Evolutionary conservation across 2,113 vertebrate genomes (phyloP), one percentile per base, ranked within the genome.

Genomic region (Pollimyrus isidori): DNA sequence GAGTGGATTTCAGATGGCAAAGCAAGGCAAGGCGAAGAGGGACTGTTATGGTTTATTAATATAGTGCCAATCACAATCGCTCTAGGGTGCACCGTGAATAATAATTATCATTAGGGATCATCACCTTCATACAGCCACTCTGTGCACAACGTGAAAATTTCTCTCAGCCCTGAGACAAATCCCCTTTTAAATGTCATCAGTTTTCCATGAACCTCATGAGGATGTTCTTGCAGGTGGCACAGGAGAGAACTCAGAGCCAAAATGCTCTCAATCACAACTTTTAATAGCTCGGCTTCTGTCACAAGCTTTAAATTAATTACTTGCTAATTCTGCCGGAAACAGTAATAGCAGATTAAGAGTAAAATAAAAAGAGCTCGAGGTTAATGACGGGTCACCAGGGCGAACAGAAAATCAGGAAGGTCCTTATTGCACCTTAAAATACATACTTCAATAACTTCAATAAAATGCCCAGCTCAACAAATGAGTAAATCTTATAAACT

Each of bases 101-200:
- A 53, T 87, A 87, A 87, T 87, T 87, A 87, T 53, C 49, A 53
- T 52, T 87, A 53, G 26, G n/a, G 15, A 53, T 50, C 85, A 9
- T 87, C 48, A 87, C 85, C 50, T 53, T 87, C 50, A 30, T 26
- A 42, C 50, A 87, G 46, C n/a, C 49, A 53, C 10, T 35, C 26
- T 35, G n/a, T 53, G 50, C 50, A 87, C 15, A 53, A 30, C 4
- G 6, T 46, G 26, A 53, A 35, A 39, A 56, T 56, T 56, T 87
- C 50, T 53, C 48, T 53, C 30, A 53, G 10, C 50, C 49, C 2
- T 52, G n/a, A 87, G 49, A 87, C 85, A 56, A 53, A 53, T 53
- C 26, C 42, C 5, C 82, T 11, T 84, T 84, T 4, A 87, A 48
- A 35, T 52, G 49, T 86, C 83, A 23, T 26, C 45, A 26, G 23